phyloP scores from a whole-genome alignment of 2,888 invertebrate genomes.

The Trichogramma dendrolimi region DNA sequence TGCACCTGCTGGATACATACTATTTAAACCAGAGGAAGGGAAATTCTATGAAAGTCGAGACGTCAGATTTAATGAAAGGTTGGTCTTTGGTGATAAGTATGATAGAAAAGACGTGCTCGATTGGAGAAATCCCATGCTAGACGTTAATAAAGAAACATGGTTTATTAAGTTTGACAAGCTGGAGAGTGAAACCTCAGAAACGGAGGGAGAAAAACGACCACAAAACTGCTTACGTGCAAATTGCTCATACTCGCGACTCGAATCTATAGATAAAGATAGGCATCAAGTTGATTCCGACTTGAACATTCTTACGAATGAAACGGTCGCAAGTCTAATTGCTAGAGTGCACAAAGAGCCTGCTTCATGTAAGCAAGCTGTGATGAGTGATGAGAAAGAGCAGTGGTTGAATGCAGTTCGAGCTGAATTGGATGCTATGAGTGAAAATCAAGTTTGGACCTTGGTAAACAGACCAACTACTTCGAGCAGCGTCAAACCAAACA shows the following conservation, averaged over 20 bases:
- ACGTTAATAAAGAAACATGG: constrained; percentile 1
- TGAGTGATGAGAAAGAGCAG: neutral
- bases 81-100: constrained; percentile 31
- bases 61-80: constrained; percentile 32
- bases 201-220: neutral
- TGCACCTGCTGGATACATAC: neutral
- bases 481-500: neutral
- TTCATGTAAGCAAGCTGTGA: neutral
- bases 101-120: neutral
- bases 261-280: neutral
- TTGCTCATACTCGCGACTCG: neutral
- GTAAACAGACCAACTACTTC: neutral
- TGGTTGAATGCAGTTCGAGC: neutral
- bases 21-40: constrained; percentile 23
- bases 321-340: neutral
- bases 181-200: neutral
- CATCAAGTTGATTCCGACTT: neutral
- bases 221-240: neutral
- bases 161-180: constrained; percentile 1
- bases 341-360: neutral
- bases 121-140: neutral
- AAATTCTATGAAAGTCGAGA: constrained; percentile 31
- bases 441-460: neutral
- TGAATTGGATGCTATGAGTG: neutral
- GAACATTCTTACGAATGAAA: neutral